Conservation (phyloP, 2,113 vertebrate species). For the Datnioides undecimradiatus region DNA sequence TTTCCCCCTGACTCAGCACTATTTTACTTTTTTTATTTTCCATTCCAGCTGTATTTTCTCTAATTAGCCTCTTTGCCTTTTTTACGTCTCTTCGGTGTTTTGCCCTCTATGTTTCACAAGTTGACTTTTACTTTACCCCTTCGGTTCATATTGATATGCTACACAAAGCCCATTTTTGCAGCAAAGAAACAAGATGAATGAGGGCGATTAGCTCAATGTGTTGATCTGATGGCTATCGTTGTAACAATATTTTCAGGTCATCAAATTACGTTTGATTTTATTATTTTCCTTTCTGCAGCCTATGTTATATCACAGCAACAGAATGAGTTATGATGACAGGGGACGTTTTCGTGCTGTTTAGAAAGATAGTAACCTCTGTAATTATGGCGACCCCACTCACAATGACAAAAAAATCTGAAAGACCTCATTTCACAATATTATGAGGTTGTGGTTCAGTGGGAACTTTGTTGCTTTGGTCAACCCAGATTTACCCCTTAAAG, state of each 20-base stretch:
- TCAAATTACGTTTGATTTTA: constrained; percentile 49
- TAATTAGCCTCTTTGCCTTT: neutral
- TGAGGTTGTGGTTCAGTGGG: constrained; percentile 49
- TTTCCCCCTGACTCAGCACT: neutral
- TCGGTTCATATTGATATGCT: neutral
- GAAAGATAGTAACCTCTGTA: constrained; percentile 50
- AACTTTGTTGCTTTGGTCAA: constrained; percentile 31
- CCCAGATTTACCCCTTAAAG: constrained; percentile 5
- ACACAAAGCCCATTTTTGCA: neutral
- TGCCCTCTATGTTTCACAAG: neutral
- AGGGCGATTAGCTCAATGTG: constrained; percentile 43
- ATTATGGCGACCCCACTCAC: constrained; percentile 56
- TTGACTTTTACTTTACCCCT: neutral
- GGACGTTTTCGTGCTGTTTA: constrained; percentile 41
- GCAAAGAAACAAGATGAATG: constrained; percentile 50
- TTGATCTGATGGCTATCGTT: constrained; percentile 38
- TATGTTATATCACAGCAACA: constrained; percentile 13
- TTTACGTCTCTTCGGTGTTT: neutral
- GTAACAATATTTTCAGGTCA: constrained; percentile 57
- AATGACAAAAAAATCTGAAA: constrained; percentile 35
- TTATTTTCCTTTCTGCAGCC: constrained; percentile 42
- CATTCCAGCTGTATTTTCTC: neutral
- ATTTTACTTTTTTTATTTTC: neutral
- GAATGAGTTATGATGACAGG: constrained; percentile 37
- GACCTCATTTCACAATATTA: constrained; percentile 54